phyloP scores from a whole-genome alignment of 1,140 invertebrate species.

The Palaemon carinicauda region DNA sequence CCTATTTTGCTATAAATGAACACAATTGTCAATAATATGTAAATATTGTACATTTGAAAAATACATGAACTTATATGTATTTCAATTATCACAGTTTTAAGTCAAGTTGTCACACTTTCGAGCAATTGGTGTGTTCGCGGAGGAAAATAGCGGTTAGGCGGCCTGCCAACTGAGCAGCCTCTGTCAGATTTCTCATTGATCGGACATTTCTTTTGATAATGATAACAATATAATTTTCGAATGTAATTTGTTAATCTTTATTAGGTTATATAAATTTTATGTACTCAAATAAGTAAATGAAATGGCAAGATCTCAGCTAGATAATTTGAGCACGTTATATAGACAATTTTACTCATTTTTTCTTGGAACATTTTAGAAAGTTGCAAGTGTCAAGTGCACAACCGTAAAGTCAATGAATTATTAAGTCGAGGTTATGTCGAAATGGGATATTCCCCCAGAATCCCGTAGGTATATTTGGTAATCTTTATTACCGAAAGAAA shows the following conservation, averaged over 20 bases:
- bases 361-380: neutral
- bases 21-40: neutral
- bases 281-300: neutral
- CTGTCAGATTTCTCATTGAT: constrained; percentile 55
- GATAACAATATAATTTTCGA: neutral
- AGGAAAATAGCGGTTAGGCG: constrained; percentile 28
- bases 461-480: neutral
- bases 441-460: neutral
- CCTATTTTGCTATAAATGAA: neutral
- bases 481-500: neutral
- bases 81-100: no score
- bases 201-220: neutral
- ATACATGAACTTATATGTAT: no score
- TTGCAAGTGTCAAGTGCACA: constrained; percentile 28
- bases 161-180: constrained; percentile 54
- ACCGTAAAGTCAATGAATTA: neutral
- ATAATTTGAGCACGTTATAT: neutral
- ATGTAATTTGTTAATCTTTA: neutral
- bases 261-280: neutral
- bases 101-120: no score
- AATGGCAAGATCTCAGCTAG: neutral
- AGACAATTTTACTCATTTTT: neutral
- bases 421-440: neutral
- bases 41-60: neutral
- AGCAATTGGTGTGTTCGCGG: neutral